Base-by-base conservation (phyloP, 1,140 invertebrate species). In the Diachasma alloeum region DNA sequence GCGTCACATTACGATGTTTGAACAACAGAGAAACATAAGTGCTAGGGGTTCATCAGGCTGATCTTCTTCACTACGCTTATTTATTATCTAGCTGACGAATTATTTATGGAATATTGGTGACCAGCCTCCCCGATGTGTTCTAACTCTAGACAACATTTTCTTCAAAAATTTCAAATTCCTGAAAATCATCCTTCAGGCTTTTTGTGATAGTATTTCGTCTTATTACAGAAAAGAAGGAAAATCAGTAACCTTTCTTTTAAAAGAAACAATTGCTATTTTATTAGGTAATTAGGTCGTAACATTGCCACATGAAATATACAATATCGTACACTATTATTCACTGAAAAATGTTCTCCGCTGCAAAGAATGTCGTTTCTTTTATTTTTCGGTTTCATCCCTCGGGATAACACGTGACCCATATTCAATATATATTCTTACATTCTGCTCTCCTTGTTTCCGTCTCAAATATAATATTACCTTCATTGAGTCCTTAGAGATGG, bases 251-350 rank as follows among this genome's bases (percentile, higher is more conserved):
- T 31, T 31, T 31, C 31, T 56, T 56, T 19, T 6, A 15, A 59
- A 59, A 59, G 44, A 63, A 76, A 76, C 17, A 86, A 81, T 87
- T 82, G 79, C 84, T 81, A 72, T 59, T 75, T 75, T 68, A 66
- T 48, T 80, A 87, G 87, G 80, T 88, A 88, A 86, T 84, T 88
- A 88, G 85, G 82, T 87, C 83, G 83, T 75, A 75, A 86, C 84
- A 85, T 87, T 85, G 86, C 86, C 87, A 87, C 86, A 87, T 86
- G 85, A 80, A 85, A 75, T 86, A 81, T 86, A 85, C 83, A 81
- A 83, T 79, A 81, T 81, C 71, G 63, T 79, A 82, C 82, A 82
- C 78, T 81, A 75, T 82, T 81, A 74, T 67, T 73, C 42, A n/a
- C 15, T 63, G 39, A 59, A 72, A 72, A 56, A 31, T 19, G 17